phyloP scores from a whole-genome alignment of 2,888 invertebrate genomes.

The Steinernema hermaphroditum region DNA sequence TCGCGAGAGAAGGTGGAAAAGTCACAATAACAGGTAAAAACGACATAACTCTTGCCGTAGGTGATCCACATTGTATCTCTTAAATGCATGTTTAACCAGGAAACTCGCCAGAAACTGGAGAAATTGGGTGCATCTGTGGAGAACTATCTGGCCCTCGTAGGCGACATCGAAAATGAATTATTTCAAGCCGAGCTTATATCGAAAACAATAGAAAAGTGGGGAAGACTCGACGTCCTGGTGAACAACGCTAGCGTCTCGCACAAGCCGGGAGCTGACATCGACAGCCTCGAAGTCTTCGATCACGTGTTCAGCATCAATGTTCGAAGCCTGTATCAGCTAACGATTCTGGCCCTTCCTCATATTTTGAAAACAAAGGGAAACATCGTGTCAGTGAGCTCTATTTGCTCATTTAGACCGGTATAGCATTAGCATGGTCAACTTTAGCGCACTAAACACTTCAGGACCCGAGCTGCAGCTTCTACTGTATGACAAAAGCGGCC shows the following conservation, averaged over 20 bases:
- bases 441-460: neutral
- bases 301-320: constrained; percentile 31
- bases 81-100: neutral
- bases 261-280: constrained; percentile 5
- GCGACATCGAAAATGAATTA: neutral
- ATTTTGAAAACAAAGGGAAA: constrained; percentile 29
- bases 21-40: constrained; percentile 21
- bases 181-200: neutral
- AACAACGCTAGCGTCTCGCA: constrained; percentile 17
- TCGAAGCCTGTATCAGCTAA: constrained; percentile 2
- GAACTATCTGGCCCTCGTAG: neutral
- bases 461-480: constrained; percentile 18
- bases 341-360: constrained; percentile 20
- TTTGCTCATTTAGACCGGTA: constrained; percentile 25
- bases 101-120: constrained; percentile 12
- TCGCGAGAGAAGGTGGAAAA: constrained; percentile 24
- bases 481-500: constrained; percentile 20
- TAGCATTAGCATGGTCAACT: neutral
- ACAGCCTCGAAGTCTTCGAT: constrained; percentile 18
- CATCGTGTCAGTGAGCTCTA: constrained; percentile 24
- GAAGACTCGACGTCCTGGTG: constrained; percentile 20
- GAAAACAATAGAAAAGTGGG: constrained; percentile 28
- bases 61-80: neutral
- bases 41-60: neutral
- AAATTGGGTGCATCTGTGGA: neutral